Percentiles rank a stretch among this genome's conserved stretches.
phyloP scores from a whole-genome alignment of 1,140 invertebrate species.

The Calephelis virginiensis region DNA sequence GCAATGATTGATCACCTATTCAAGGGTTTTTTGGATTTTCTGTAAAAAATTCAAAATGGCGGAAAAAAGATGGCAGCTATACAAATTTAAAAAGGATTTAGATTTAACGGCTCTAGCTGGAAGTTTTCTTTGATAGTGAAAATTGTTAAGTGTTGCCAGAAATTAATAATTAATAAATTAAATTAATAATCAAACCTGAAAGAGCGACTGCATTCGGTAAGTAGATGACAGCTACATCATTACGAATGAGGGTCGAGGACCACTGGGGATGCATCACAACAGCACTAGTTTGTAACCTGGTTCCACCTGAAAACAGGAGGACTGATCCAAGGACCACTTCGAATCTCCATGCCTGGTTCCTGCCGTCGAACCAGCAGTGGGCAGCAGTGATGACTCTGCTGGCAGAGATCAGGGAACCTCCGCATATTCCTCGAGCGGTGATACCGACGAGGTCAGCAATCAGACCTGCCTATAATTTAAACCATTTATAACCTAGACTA shows the following conservation, averaged over 20 bases:
- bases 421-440: conserved; percentile 37
- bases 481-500: too few species aligned
- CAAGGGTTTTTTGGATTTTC: too few species aligned
- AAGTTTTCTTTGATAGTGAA: too few species aligned
- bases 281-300: conserved; percentile 31
- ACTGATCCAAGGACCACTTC: conserved; percentile 45
- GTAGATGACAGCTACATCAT: conserved; percentile 48
- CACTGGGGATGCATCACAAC: conserved; percentile 38
- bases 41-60: too few species aligned
- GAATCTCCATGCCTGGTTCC: conserved; percentile 37
- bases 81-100: too few species aligned
- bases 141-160: background rate
- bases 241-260: conserved; percentile 28
- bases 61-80: too few species aligned
- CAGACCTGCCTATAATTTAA: conserved; percentile 38
- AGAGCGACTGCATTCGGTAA: conserved; percentile 43
- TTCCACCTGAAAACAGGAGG: conserved; percentile 42
- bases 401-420: conserved; percentile 35
- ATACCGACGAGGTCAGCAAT: conserved; percentile 34
- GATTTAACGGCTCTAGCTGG: too few species aligned
- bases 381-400: conserved; percentile 42
- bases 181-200: conserved; percentile 41
- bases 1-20: too few species aligned
- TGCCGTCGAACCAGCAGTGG: conserved; percentile 49
- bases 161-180: background rate